Conservation (phyloP, 2,797 vertebrate genomes). For the Megaceryle alcyon region DNA sequence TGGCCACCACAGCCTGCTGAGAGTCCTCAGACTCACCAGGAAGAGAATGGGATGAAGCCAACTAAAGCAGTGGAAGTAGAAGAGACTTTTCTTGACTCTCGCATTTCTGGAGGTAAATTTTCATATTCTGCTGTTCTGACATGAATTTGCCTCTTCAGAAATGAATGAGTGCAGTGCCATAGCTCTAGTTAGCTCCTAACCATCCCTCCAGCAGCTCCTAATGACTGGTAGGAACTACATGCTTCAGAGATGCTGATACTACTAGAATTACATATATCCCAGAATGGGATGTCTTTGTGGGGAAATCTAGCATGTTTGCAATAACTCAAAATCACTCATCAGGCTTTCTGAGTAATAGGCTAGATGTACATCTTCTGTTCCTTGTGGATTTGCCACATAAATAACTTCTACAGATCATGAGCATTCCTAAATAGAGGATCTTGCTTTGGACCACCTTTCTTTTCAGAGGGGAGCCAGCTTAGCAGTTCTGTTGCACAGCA, state of each 20-base stretch:
- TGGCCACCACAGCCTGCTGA: neutral
- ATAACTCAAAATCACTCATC: neutral
- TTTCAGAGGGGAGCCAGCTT: neutral
- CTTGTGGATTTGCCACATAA: neutral
- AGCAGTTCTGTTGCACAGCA: neutral
- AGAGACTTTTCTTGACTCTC: neutral
- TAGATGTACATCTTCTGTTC: neutral
- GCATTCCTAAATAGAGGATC: neutral
- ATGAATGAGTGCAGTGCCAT: neutral
- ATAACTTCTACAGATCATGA: neutral
- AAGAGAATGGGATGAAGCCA: neutral
- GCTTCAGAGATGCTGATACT: neutral
- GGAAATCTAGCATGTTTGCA: neutral
- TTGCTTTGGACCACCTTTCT: neutral
- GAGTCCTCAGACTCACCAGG: neutral
- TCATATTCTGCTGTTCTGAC: neutral
- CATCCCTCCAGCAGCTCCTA: neutral
- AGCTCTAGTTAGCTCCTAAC: neutral
- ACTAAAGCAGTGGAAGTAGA: neutral
- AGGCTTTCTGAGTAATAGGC: neutral
- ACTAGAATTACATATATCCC: neutral
- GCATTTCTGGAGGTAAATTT: slow-evolving; percentile 43
- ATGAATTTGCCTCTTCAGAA: neutral
- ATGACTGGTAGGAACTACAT: neutral
- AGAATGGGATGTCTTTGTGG: neutral